A percentile compares a stretch with the other conserved stretches of the same genome.
Evolutionary conservation across 2,888 invertebrate genomes (phyloP).

Genomic region (Stegana nigrithorax): DNA sequence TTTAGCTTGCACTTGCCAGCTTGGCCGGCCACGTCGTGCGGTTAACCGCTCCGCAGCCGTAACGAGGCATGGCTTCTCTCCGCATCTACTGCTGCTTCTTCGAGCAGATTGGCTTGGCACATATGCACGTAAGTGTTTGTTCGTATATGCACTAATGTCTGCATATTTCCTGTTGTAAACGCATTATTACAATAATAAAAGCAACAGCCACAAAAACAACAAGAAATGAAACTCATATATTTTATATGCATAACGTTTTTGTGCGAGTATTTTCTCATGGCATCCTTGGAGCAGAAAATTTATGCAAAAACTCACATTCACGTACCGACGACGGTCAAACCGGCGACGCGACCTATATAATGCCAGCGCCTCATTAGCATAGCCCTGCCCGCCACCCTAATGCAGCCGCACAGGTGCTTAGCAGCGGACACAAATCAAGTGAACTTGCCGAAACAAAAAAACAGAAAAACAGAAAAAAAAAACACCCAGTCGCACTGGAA

Average conservation of each 20-base stretch:
- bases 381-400: background rate
- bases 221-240: background rate
- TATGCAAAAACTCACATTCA: slow-evolving; percentile 36
- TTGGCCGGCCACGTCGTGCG: slow-evolving; percentile 12
- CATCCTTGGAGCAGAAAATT: slow-evolving; percentile 53
- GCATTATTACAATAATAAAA: no score
- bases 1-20: background rate
- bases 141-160: background rate
- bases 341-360: slow-evolving; percentile 6
- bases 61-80: slow-evolving; percentile 6
- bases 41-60: slow-evolving; percentile 23
- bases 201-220: background rate
- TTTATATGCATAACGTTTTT: slow-evolving; percentile 50
- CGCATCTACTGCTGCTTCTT: background rate
- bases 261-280: slow-evolving; percentile 49
- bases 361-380: slow-evolving; percentile 4
- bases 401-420: background rate
- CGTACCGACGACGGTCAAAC: background rate
- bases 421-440: background rate
- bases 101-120: no score
- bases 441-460: background rate
- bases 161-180: slow-evolving; percentile 5
- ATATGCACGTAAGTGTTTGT: no score
- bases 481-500: background rate
- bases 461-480: background rate